Base-by-base conservation (phyloP, 1,140 invertebrate species). In the Armadillidium nasatum region DNA sequence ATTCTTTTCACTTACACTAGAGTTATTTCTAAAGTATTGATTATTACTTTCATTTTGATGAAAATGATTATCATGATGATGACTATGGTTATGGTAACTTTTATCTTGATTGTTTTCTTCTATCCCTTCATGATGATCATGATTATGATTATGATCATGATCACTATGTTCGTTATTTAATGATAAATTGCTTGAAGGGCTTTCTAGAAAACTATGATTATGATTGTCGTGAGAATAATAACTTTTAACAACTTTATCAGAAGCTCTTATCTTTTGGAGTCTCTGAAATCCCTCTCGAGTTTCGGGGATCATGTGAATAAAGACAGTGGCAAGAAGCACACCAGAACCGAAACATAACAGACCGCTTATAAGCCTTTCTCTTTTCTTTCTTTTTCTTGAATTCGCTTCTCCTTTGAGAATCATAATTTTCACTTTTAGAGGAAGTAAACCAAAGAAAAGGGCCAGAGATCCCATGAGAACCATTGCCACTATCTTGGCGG, bases 301-400 rank as follows among this genome's bases (percentile, higher is more conserved):
- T 85, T 95, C 94, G 19, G 93, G 93, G 54, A 95, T 85, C 85
- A 95, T 91, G 84, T 95, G 93, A 4, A 93, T 85, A 50, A 94
- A 84, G 22, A 91, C 90, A 0, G 94, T 95, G 0, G 91, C 91
- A 19, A 96, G 83, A 44, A 96, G 87, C 9, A 96, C 92, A 0
- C 94, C 94, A 4, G 90, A 93, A 23, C 93, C 93, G 79, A 93
- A 93, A 82, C 92, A 94, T 0, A 94, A 87, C 10, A 93, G 83
- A 13, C 76, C 69, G n/a, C 74, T 76, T 19, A 78, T 74, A 15
- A 76, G 67, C 66, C 74, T 76, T 74, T 78, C 76, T 75, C 82
- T 69, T 74, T 74, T 66, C 69, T 66, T 71, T 66, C 76, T 71
- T 60, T 78, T 72, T 70, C 76, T 68, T 77, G 80, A 50, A 70